Conservation (phyloP, 2,797 vertebrate genomes). For the Acestrorhynchus altus region DNA sequence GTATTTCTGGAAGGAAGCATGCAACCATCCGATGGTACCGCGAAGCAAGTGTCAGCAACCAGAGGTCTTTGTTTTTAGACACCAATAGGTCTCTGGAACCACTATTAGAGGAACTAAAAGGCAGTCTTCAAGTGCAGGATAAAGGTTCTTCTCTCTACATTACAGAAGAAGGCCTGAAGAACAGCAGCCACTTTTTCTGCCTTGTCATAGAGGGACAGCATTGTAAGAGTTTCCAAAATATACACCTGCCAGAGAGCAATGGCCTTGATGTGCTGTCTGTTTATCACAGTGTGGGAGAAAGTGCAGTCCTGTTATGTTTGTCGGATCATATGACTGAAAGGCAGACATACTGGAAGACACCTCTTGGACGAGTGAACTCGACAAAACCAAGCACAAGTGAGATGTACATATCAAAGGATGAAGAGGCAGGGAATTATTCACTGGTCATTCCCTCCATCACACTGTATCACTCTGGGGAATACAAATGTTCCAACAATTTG, state of each 20-base stretch:
- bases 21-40: slow-evolving; percentile 73
- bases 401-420: slow-evolving; percentile 51
- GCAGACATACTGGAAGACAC: slow-evolving; percentile 72
- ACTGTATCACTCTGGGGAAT: slow-evolving; percentile 63
- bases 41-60: slow-evolving; percentile 52
- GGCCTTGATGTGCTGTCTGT: slow-evolving; percentile 50
- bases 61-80: slow-evolving; percentile 67
- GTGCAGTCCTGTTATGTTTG: slow-evolving; percentile 65
- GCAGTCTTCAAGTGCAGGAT: slow-evolving; percentile 54
- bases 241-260: slow-evolving; percentile 48
- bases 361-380: slow-evolving; percentile 63
- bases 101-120: slow-evolving; percentile 57
- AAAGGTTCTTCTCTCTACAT: slow-evolving; percentile 63
- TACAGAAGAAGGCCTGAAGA: slow-evolving; percentile 49
- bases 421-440: slow-evolving; percentile 55
- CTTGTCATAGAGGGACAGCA: slow-evolving; percentile 60
- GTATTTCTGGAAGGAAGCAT: slow-evolving; percentile 9
- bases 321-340: slow-evolving; percentile 43
- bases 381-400: slow-evolving; percentile 29
- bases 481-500: slow-evolving; percentile 64
- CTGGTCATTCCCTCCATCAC: slow-evolving; percentile 66
- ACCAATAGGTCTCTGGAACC: slow-evolving; percentile 64
- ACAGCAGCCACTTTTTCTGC: slow-evolving; percentile 65
- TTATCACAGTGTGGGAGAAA: slow-evolving; percentile 69
- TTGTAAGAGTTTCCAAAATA: slow-evolving; percentile 70